Conservation (phyloP, 53 echinoderm and acorn worm genomes). For the Arbacia lixula region DNA sequence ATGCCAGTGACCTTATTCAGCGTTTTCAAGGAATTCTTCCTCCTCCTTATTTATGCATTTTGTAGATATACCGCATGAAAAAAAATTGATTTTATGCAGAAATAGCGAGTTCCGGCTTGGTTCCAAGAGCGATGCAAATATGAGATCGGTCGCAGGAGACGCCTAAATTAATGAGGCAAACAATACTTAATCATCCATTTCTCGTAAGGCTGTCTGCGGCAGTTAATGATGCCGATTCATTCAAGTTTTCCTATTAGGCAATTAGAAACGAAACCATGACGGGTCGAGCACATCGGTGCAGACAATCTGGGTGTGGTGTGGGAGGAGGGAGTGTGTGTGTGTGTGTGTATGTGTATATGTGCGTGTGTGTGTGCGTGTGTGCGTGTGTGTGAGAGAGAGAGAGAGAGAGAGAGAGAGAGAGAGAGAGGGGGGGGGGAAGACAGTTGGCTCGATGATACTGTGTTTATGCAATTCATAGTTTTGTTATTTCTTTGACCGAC, state of each 20-base stretch:
- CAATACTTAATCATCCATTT: conserved; percentile 40
- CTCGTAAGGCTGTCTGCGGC: too few species aligned
- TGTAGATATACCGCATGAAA: too few species aligned
- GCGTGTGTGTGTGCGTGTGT: neutral
- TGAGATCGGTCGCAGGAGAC: too few species aligned
- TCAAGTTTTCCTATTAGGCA: neutral
- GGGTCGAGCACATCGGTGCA: neutral
- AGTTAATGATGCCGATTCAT: too few species aligned
- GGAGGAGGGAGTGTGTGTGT: neutral
- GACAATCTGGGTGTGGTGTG: too few species aligned
- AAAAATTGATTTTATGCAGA: too few species aligned
- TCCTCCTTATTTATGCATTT: too few species aligned
- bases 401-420: neutral
- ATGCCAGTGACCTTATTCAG: too few species aligned
- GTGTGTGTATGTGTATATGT: neutral
- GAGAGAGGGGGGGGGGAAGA: neutral
- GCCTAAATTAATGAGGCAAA: conserved; percentile 12
- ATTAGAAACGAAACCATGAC: neutral
- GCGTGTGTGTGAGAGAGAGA: neutral
- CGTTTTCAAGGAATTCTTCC: too few species aligned
- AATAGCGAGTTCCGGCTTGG: neutral
- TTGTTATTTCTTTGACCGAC: too few species aligned
- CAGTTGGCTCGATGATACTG: neutral
- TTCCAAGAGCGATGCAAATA: too few species aligned
- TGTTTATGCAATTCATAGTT: too few species aligned